phyloP scores from a whole-genome alignment of 2,113 vertebrate species.

The Archocentrus centrarchus region DNA sequence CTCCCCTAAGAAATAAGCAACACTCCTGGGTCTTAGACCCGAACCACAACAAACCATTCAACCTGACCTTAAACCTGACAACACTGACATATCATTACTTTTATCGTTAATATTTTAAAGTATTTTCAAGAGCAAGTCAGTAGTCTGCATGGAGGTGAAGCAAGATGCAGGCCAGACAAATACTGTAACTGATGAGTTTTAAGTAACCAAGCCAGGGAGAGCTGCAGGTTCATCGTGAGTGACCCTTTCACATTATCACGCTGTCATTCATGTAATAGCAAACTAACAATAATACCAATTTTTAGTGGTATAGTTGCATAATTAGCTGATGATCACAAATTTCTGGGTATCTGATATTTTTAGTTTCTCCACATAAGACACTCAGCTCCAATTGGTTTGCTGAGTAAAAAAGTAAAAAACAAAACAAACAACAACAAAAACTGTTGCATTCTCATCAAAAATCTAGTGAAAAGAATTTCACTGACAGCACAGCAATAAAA shows the following conservation, averaged over 20 bases:
- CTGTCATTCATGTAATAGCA: not conserved
- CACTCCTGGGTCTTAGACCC: not conserved
- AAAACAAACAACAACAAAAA: not conserved
- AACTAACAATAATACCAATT: not conserved
- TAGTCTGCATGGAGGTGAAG: not conserved
- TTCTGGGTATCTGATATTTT: not conserved
- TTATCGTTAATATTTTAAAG: not conserved
- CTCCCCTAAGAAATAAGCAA: constrained; percentile 4
- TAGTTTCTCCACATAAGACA: not conserved
- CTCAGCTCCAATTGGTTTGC: not conserved
- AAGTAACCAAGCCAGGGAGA: not conserved
- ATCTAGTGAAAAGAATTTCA: not conserved
- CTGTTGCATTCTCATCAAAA: not conserved
- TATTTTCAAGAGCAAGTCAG: not conserved
- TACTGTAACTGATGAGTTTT: not conserved
- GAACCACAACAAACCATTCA: not conserved
- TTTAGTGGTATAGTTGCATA: not conserved
- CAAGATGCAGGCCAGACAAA: not conserved
- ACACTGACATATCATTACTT: not conserved
- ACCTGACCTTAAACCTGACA: not conserved
- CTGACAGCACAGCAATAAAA: not conserved
- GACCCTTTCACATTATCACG: too few species aligned
- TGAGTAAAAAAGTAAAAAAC: not conserved
- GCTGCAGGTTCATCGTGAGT: not conserved
- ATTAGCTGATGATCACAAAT: not conserved